A percentile compares a stretch with the other conserved stretches of the same genome.
Evolutionary conservation across 2,797 vertebrate genomes (phyloP).

Genomic region (Mus minutoides): DNA sequence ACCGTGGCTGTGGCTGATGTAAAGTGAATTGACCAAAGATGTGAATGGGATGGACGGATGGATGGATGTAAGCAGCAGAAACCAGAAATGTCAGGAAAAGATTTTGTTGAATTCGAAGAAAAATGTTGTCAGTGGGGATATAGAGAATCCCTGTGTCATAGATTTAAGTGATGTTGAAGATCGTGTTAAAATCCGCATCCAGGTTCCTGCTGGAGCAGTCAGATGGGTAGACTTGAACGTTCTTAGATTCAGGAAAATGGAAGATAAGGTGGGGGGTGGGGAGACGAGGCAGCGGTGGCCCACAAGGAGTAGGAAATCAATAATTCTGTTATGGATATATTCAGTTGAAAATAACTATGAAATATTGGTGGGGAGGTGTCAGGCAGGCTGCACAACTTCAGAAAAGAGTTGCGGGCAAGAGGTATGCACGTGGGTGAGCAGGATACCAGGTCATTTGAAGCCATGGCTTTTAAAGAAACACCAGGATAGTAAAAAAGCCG

Average conservation of each 20-base stretch:
- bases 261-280: background rate
- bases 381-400: background rate
- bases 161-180: background rate
- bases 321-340: background rate
- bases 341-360: background rate
- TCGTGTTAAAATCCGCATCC: background rate
- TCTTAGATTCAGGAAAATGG: background rate
- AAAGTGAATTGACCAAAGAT: background rate
- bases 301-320: background rate
- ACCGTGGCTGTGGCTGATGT: background rate
- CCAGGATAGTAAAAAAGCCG: background rate
- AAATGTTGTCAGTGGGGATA: background rate
- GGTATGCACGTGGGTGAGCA: background rate
- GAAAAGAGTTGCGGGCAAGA: background rate
- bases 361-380: background rate
- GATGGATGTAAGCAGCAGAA: background rate
- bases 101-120: slow-evolving; percentile 6
- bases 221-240: background rate
- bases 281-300: background rate
- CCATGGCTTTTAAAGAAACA: background rate
- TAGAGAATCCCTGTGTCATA: background rate
- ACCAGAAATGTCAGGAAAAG: background rate
- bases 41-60: too few species aligned
- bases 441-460: background rate
- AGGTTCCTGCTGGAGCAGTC: background rate